Evolutionary conservation across 2,797 vertebrate species (phyloP), one percentile per base, ranked within the genome.

Genomic region (Oophaga sylvatica): DNA sequence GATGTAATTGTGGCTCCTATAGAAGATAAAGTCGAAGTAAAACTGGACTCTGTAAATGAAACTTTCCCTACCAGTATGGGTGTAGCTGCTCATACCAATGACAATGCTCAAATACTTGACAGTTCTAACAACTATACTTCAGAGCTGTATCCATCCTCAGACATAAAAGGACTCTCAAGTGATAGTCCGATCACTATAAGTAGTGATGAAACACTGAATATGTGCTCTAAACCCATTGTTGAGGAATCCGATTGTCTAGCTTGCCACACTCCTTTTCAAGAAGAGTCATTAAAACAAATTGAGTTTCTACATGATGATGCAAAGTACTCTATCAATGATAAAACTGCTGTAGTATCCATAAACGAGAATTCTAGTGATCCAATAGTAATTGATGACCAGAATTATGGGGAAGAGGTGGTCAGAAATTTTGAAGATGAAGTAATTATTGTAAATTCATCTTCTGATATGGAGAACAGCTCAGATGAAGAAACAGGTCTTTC

Each of bases 401-500:
- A 83, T 26, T 29, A 13, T 22, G 11, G 6, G 48, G 48, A 10
- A 48, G 11, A 5, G 22, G 22, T 62, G 35, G 35, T 1, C 31
- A 0, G 1, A 0, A 35, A 12, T 26, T 4, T 16, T 11, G 8
- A 71, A 20, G 16, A 71, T 41, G 85, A 80, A n/a, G 8, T 48
- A 45, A 75, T 65, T 73, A 7, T 88, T 13, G 56, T 91, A 63
- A 91, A 93, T 81, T 91, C 92, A 59, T 84, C 87, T 13, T 10
- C 45, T 62, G 78, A 90, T 12, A 48, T 56, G 2, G 20, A 83
- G 16, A 88, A 85, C 56, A 92, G 93, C 85, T 94, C 93, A 5
- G 93, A 92, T 0, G 73, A 88, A 4, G 86, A 85, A 26, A 16
- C 93, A 35, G 94, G 94, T 1, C 11, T 92, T 77, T 96, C 95